Evolutionary conservation across 2,888 invertebrate genomes (phyloP).

Genomic region (Lampropteryx suffumata): DNA sequence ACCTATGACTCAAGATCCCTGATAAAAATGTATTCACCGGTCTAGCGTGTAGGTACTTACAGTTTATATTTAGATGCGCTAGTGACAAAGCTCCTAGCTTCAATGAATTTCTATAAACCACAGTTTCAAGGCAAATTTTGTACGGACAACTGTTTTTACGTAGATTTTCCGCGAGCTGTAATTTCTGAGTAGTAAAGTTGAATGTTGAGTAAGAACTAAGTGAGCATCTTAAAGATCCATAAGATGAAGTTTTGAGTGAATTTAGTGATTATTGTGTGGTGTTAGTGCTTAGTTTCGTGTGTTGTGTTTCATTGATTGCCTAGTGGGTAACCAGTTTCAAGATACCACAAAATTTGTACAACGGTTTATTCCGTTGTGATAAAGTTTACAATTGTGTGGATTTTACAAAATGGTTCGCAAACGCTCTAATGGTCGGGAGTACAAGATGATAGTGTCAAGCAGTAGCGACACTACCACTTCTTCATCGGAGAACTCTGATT

Average conservation of each 20-base stretch:
- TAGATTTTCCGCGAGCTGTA: neutral
- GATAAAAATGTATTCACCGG: conserved; percentile 39
- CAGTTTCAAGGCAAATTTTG: conserved; percentile 28
- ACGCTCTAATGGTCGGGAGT: conserved; percentile 61
- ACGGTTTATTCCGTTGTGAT: conserved; percentile 28
- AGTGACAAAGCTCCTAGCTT: conserved; percentile 61
- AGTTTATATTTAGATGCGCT: conserved; percentile 64
- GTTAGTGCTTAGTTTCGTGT: neutral
- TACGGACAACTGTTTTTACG: neutral
- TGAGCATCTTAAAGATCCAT: neutral
- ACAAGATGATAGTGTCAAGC: conserved; percentile 49
- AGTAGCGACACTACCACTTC: conserved; percentile 66
- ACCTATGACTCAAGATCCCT: conserved; percentile 51
- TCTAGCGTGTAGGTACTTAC: no score
- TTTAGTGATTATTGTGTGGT: conserved; percentile 25
- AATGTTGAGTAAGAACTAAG: neutral
- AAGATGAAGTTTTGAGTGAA: conserved; percentile 5
- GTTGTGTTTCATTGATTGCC: neutral
- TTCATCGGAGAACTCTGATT: conserved; percentile 59
- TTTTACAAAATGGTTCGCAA: conserved; percentile 45
- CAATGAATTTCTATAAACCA: conserved; percentile 47
- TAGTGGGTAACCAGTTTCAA: neutral
- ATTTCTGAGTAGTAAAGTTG: neutral
- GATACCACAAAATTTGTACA: neutral
- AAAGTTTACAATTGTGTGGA: conserved; percentile 16